Base-by-base conservation (phyloP, 2,888 invertebrate species). In the Didymodactylos carnosus region DNA sequence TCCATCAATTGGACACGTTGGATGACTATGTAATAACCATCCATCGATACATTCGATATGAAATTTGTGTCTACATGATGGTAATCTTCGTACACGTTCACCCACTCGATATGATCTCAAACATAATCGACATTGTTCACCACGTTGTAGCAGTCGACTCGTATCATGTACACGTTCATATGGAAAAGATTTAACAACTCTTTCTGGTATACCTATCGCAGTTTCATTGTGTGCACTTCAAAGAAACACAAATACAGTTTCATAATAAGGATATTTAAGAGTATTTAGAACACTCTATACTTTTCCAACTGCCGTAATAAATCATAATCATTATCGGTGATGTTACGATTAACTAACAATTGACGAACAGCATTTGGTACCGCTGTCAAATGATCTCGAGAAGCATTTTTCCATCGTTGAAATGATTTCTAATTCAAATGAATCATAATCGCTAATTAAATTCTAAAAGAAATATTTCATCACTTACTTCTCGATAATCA, bases 1-100 rank as follows among this genome's bases (percentile, higher is more conserved):
- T 3, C 82, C 81, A 78, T 82, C 82, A n/a, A 81, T 78, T 10
- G 83, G 83, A 78, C 83, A 83, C 0, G 79, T 80, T 8, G 81
- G 78, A 69, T 78, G 80, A 7, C 81, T 80, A 76, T 83, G 82
- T 25, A 83, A 77, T 16, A 83, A 77, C 83, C 83, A 83, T 73
- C 78, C 79, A 75, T 83, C 83, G 70, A 83, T 81, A 77, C 83
- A 83, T 40, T 80, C 80, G 69, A 77, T 77, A 77, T 83, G 83
- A 76, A 83, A 82, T 80, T 79, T 81, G 74, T 83, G 82, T 76
- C 79, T 78, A 76, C 83, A 83, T 16, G 39, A 39, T 8, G 82
- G 82, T 62, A 83, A 77, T 71, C 78, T 79, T 70, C 82, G 77
- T 14, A 82, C 79, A 43, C 77, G 77, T 72, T 82, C 80, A 39